Base-by-base conservation (phyloP, 1,140 invertebrate species). In the Scaptomyza pallida region DNA sequence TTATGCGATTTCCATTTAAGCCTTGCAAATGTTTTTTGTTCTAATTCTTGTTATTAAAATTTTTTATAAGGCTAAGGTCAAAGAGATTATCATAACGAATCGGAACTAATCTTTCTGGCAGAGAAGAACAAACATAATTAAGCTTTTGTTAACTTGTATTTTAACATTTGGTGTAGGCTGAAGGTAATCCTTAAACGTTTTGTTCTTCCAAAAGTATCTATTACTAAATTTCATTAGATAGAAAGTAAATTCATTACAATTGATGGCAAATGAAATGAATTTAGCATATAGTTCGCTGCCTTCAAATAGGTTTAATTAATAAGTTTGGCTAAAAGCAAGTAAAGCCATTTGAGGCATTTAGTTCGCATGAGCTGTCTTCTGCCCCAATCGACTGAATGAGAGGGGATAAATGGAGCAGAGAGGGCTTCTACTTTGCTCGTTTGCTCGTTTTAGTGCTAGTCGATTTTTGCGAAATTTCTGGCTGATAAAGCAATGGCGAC, bases 381-480 rank as follows among this genome's bases (percentile, higher is more conserved):
- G 17, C 45, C 13, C 13, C 13, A 13, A 35, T 30, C 0, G 16
- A 17, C 12, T 12, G 4, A 10, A 16, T 4, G 35, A 13, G 19
- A 9, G 10, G 12, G 17, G 62, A 30, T 21, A 4, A 23, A 26
- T 52, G 23, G 47, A 45, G 57, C 33, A 45, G 75, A 47, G 30
- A 41, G 13, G 26, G 8, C 41, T 47, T 44, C n/a, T n/a, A n/a
- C n/a, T 70, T 50, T 48, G 37, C 71, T 75, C 60, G 59, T 76
- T 76, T 61, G 23, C n/a, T n/a, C 56, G 55, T 83, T 83, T 83
- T 79, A 85, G 59, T 85, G 51, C 72, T 40, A 17, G 72, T 52
- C 72, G 63, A 83, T 85, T 85, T 76, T 60, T 85, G 81, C 82
- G 57, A 77, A 86, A 74, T 80, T 85, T 75, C 65, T 75, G 81